These are phyloP conservation scores for Branchellion lobata DNA, from an alignment of 2,888 invertebrate species.

Conservation along the genomic window DNA sequence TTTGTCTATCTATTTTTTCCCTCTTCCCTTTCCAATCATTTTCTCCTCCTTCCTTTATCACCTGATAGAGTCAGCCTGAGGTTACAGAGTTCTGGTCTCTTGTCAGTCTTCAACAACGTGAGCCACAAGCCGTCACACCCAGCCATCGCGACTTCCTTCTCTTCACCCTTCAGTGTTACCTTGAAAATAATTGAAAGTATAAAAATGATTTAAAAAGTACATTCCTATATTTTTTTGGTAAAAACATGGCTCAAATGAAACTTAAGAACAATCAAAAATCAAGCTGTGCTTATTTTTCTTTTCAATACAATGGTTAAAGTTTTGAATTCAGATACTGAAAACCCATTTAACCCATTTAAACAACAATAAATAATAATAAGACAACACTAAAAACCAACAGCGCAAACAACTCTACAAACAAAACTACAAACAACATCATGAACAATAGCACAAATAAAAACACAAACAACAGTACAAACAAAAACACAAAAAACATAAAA, in stretches of 20 bases:
- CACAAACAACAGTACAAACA: too few species aligned
- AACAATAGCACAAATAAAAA: too few species aligned
- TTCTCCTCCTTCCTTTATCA: background rate
- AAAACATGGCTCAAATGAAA: background rate
- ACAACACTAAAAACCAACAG: too few species aligned
- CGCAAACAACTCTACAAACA: too few species aligned
- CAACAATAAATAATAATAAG: too few species aligned
- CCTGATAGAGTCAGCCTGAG: slow-evolving; percentile 39
- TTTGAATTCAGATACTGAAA: too few species aligned
- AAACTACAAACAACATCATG: too few species aligned
- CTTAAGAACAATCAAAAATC: slow-evolving; percentile 5
- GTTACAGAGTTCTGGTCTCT: slow-evolving; percentile 24
- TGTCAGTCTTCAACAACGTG: slow-evolving; percentile 35
- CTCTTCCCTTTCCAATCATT: too few species aligned
- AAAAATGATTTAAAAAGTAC: background rate
- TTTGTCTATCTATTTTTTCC: too few species aligned
- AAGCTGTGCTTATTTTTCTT: background rate
- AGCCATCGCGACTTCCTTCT: slow-evolving; percentile 9
- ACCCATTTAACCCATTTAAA: too few species aligned
- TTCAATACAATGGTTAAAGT: too few species aligned
- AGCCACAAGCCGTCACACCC: slow-evolving; percentile 41
- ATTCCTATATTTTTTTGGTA: background rate
- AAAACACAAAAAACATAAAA: too few species aligned
- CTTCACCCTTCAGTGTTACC: background rate
- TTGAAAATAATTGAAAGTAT: background rate